Evolutionary conservation across 92 coral and sea anemone genomes (phyloP), one percentile per base, ranked within the genome.

Genomic region (Muricea muricata): DNA sequence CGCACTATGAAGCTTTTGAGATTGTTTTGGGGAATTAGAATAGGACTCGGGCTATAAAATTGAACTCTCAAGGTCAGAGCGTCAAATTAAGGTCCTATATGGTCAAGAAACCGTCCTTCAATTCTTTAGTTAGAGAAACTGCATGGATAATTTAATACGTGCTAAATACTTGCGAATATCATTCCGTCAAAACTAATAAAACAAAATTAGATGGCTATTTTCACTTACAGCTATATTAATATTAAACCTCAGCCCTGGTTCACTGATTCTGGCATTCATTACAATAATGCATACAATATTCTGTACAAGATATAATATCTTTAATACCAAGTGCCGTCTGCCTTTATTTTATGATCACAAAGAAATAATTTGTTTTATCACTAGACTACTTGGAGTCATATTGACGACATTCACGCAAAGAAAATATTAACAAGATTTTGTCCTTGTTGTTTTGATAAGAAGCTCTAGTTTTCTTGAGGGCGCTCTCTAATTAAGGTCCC

Each of bases 391-490:
- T 63, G 70, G 70, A 32, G 70, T 63, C 34, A 35, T 30, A 76
- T 57, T 78, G 50, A 28, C 50, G 39, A 58, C 26, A 29, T 9
- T 21, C 83, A 25, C 34, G 67, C 37, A 78, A n/a, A 26, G 58
- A 34, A 78, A 78, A 56, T 78, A 34, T 78, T 65, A 78, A 57
- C 42, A 76, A 76, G 40, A 57, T 55, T 35, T 52, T 23, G 56
- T 56, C 71, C 30, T 75, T 63, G 39, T 63, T 63, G 70, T 63
- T 63, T 63, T 32, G 52, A 55, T 30, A 58, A 78, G 69, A 78
- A 52, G 65, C 65, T 78, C 29, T 78, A 70, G 33, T 78, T 76
- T 76, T 31, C 67, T 52, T 17, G 45, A 76, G 81, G 81, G 81
- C 24, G 79, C 81, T 42, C 81, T 76, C 81, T 76, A 48, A 30